phyloP scores from a whole-genome alignment of 2,113 vertebrate genomes.

The Nesogale talazaci region DNA sequence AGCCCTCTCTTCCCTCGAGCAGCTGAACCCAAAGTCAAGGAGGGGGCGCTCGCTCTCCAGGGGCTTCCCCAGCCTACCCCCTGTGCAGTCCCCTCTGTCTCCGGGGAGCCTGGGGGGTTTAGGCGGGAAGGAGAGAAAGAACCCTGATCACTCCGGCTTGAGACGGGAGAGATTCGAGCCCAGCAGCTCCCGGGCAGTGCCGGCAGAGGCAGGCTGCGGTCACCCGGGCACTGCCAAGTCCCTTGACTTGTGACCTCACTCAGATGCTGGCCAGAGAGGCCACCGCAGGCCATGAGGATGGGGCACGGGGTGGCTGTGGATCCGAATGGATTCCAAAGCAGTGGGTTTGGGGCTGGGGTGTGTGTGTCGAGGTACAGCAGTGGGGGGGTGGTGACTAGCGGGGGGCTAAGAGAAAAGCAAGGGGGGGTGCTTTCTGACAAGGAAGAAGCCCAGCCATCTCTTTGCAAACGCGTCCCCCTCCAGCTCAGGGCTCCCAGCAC shows the following conservation, averaged over 20 bases:
- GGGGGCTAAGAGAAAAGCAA: too few species aligned
- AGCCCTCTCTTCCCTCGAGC: background rate
- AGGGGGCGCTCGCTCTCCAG: background rate
- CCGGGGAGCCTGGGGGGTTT: background rate
- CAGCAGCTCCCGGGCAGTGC: too few species aligned
- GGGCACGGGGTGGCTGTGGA: background rate
- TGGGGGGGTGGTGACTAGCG: background rate
- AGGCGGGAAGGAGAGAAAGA: background rate
- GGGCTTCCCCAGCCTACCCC: background rate
- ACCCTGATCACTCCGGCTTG: background rate
- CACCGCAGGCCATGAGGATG: background rate
- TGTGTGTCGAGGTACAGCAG: too few species aligned
- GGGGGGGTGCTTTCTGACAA: background rate
- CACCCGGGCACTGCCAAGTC: background rate
- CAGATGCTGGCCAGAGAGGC: background rate
- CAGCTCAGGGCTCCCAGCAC: background rate
- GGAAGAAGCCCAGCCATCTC: background rate
- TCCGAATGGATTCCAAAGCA: background rate
- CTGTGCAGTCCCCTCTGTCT: background rate
- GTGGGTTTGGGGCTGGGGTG: background rate
- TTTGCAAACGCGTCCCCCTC: background rate
- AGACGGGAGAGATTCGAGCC: too few species aligned
- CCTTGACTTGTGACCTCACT: background rate
- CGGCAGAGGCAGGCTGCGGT: too few species aligned
- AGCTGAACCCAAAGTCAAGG: background rate